phyloP scores from a whole-genome alignment of 2,888 invertebrate genomes.

The Epinotia demarniana region DNA sequence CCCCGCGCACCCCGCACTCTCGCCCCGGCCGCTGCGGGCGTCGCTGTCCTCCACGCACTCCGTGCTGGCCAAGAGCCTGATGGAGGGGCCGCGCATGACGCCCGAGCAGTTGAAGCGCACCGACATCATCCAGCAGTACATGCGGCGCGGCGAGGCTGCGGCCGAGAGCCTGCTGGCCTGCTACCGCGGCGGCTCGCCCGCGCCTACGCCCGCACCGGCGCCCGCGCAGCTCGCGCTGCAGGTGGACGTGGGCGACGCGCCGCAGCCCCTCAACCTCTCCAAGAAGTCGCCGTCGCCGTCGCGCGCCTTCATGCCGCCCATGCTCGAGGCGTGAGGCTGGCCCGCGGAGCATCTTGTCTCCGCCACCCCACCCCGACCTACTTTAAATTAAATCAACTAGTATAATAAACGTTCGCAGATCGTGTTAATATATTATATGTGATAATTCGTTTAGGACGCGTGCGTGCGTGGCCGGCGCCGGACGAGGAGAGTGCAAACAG shows the following conservation, averaged over 20 bases:
- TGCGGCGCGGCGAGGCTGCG: conserved; percentile 90
- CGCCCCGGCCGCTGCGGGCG: conserved; percentile 81
- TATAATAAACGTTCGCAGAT: conserved; percentile 84
- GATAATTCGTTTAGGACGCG: conserved; percentile 86
- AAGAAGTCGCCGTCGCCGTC: conserved; percentile 89
- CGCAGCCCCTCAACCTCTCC: conserved; percentile 94
- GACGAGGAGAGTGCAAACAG: conserved; percentile 84
- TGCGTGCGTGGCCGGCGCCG: conserved; percentile 83
- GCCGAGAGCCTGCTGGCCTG: conserved; percentile 71
- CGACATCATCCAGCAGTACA: conserved; percentile 96
- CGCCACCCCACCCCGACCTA: conserved; percentile 83
- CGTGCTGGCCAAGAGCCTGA: conserved; percentile 94
- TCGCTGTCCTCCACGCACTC: conserved; percentile 94
- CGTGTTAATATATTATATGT: conserved; percentile 88
- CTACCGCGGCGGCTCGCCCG: conserved; percentile 74
- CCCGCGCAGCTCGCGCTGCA: conserved; percentile 87
- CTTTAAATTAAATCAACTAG: conserved; percentile 80
- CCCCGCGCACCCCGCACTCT: conserved; percentile 79
- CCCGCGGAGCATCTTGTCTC: conserved; percentile 80
- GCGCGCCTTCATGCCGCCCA: conserved; percentile 86
- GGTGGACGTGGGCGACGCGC: conserved; percentile 92
- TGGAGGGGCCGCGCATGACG: conserved; percentile 97
- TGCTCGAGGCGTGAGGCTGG: conserved; percentile 87
- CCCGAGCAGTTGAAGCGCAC: conserved; percentile 96
- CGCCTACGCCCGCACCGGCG: conserved; percentile 80